phyloP scores from a whole-genome alignment of 2,888 invertebrate genomes.

The Dynastes hyllus region DNA sequence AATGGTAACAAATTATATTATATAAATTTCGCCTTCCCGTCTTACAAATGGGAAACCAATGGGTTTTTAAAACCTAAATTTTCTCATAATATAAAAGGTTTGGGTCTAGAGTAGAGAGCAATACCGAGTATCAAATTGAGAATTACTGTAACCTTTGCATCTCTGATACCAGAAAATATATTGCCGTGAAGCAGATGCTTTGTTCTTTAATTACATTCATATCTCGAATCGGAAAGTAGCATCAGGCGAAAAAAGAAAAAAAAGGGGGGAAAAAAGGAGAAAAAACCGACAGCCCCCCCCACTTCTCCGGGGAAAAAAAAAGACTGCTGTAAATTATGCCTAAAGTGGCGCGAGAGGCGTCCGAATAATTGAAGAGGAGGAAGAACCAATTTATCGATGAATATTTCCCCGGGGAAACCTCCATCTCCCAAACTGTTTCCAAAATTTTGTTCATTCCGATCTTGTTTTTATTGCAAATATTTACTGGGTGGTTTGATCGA shows the following conservation, averaged over 20 bases:
- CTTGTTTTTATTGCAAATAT: conserved; percentile 30
- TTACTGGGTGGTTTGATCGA: conserved; percentile 23
- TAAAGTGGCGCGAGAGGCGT: conserved; percentile 19
- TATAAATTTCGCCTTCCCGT: too few relatives aligned
- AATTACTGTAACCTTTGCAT: conserved; percentile 42
- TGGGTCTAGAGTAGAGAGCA: conserved; percentile 4
- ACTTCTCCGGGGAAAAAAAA: not conserved
- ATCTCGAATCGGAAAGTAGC: conserved; percentile 35
- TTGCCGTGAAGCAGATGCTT: conserved; percentile 41
- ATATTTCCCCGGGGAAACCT: conserved; percentile 4
- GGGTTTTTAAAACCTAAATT: conserved; percentile 15
- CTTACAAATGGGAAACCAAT: too few relatives aligned
- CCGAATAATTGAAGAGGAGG: conserved; percentile 21
- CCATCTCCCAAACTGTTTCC: not conserved
- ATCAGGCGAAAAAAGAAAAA: not conserved
- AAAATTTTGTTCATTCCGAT: conserved; percentile 21
- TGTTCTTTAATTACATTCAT: conserved; percentile 48
- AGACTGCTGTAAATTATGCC: conserved; percentile 11
- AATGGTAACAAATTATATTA: too few relatives aligned
- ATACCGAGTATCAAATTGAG: conserved; percentile 40
- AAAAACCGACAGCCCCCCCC: not conserved
- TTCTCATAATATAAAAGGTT: not conserved
- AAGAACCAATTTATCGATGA: conserved; percentile 22
- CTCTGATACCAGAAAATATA: conserved; percentile 41
- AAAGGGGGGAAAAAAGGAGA: not conserved